Conservation (phyloP, 2,888 invertebrate genomes). For the Drosophila incognita region DNA sequence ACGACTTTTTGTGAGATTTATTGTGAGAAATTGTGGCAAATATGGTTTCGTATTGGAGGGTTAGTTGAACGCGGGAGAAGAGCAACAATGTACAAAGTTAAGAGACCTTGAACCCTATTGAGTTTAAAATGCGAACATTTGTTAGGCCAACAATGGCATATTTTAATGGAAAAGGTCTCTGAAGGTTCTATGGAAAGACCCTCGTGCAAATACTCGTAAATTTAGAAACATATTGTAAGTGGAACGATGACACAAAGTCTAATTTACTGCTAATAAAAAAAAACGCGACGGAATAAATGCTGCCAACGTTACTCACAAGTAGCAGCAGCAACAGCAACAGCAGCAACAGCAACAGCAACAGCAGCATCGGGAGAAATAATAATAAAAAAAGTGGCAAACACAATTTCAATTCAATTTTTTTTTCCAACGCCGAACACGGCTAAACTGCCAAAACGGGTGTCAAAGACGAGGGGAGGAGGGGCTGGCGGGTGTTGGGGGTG, state of each 20-base stretch:
- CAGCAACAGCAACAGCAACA: background rate
- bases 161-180: background rate
- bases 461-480: conserved; percentile 9
- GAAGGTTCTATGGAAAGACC: conserved; percentile 19
- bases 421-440: conserved; percentile 3
- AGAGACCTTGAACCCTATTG: background rate
- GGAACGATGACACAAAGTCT: conserved; percentile 55
- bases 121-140: background rate
- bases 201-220: conserved; percentile 30
- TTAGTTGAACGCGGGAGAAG: background rate
- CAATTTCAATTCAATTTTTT: conserved; percentile 36
- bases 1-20: background rate
- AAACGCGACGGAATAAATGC: conserved; percentile 39
- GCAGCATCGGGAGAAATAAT: conserved; percentile 29
- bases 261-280: conserved; percentile 66
- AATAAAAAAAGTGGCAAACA: conserved; percentile 33
- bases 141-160: background rate
- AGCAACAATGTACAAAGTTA: background rate
- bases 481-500: conserved; percentile 6
- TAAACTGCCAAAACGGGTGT: conserved; percentile 53
- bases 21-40: background rate
- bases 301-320: conserved; percentile 15
- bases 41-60: background rate
- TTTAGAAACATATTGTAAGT: conserved; percentile 47
- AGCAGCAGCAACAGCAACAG: background rate